Base-by-base conservation (phyloP, 2,797 vertebrate species). In the Chelon labrosus region DNA sequence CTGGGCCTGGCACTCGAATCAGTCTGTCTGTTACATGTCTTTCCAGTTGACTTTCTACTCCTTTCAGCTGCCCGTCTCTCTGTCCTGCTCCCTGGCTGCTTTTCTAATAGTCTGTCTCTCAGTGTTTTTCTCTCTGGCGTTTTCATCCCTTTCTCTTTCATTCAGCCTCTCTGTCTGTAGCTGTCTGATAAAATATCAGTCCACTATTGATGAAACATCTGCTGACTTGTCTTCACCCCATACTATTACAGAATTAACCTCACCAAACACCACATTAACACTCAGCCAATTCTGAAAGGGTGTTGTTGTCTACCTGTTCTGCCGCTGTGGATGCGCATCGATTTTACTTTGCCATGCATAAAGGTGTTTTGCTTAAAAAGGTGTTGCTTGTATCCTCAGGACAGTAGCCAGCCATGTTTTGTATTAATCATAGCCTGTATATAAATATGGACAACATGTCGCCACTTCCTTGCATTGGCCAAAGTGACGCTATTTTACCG, bases 171-270 rank as follows among this genome's bases (percentile, higher is more conserved):
- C 31, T 46, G 2, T 41, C 55, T 13, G 38, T 39, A 39, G 12
- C 38, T 39, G 12, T 12, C 9, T 39, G 38, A 31, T 31, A 39
- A 39, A 47, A 12, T 27, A 60, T 12, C 20, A 50, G n/a, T 2
- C 0, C 51, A 44, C 46, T 57, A n/a, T 25, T 54, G 41, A 38
- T 35, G 52, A 53, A 12, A 38, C 62, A 37, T 22, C 42, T 58
- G n/a, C 50, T 44, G 17, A 62, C 51, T 53, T 53, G 51, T 41
- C 56, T 42, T 60, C 50, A 31, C 19, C 58, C 31, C 19, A 10
- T 41, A 17, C 65, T 51, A 58, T 58, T 61, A 14, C 13, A n/a
- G 14, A 63, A 17, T 75, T 75, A 71, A 67, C 37, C 51, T 69
- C 1, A 44, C 51, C 57, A 57, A 41, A 11, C 12, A 57, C 22